Base-by-base conservation (phyloP, 2,888 invertebrate genomes). In the Melieria omissa region DNA sequence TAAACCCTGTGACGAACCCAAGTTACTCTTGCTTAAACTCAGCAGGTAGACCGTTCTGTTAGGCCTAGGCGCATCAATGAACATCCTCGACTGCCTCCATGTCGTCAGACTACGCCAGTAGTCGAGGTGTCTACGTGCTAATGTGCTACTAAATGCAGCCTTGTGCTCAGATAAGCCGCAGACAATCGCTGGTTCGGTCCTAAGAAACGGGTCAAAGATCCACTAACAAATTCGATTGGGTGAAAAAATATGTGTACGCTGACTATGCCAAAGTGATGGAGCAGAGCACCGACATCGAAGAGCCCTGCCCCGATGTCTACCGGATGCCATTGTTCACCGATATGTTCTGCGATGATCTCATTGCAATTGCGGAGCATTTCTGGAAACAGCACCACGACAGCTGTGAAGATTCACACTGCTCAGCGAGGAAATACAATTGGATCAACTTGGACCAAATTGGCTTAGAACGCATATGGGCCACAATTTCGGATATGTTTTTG, bases 361-460 rank as follows among this genome's bases (percentile, higher is more conserved):
- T 99, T 63, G 93, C 92, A 66, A 92, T 96, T 81, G 93, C 98
- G 93, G 99, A 99, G 87, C 88, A 89, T 14, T 95, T 88, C 85
- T 98, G 98, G 5, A 85, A 88, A 78, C 99, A 99, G 99, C 99
- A 98, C 5, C 94, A 95, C 81, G 99, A 99, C 47, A 89, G 90
- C 44, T 96, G 95, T 84, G 88, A 89, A 92, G 99, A 99, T 85
- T 89, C 90, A 5, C 92, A 99, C 84, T 99, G 99, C 88, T 98
- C 98, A 72, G 99, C 99, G 4, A 98, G 99, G 0, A 99, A 99
- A 98, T 99, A 81, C 99, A 99, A 88, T 98, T 98, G 96, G 97
- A 92, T 79, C 98, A 98, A 89, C 86, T 87, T 62, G 95, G 97
- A 92, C 79, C 98, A 98, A 89, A 86, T 87, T 62, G 95, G 93